Percentiles rank a stretch among this genome's conserved stretches.
Evolutionary conservation across 2,888 invertebrate genomes (phyloP).

Genomic region (Cantharis nigra): DNA sequence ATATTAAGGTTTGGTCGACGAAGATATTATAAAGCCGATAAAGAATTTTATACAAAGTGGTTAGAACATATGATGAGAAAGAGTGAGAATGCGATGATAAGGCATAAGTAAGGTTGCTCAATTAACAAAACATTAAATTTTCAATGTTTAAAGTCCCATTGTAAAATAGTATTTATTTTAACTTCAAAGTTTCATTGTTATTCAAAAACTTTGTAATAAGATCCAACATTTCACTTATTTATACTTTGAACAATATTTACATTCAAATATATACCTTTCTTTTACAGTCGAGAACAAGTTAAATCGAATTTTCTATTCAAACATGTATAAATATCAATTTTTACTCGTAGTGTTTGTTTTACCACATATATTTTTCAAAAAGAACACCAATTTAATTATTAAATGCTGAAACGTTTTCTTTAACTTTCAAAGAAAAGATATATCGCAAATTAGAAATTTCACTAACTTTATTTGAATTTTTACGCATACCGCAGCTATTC

Average conservation of each 20-base stretch:
- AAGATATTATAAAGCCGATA: too few species aligned
- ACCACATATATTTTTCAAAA: background rate
- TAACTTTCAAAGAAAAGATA: too few species aligned
- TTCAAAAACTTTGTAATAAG: background rate
- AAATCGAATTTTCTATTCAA: background rate
- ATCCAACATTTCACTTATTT: background rate
- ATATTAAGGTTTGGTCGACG: too few species aligned
- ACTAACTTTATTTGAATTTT: too few species aligned
- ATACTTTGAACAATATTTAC: background rate
- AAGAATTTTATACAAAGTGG: too few species aligned
- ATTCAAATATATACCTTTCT: background rate
- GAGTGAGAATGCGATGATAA: too few species aligned
- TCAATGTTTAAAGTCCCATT: background rate
- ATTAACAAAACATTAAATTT: background rate
- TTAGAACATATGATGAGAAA: too few species aligned
- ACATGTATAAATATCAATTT: background rate
- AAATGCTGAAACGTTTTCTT: background rate
- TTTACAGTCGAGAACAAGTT: background rate
- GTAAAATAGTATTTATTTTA: background rate
- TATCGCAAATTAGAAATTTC: too few species aligned
- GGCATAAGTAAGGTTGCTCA: too few species aligned
- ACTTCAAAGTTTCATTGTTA: background rate
- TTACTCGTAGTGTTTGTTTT: background rate
- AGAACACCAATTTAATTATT: background rate
- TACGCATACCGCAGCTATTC: too few species aligned